phyloP scores from a whole-genome alignment of 2,113 vertebrate genomes.

The Solea solea region DNA sequence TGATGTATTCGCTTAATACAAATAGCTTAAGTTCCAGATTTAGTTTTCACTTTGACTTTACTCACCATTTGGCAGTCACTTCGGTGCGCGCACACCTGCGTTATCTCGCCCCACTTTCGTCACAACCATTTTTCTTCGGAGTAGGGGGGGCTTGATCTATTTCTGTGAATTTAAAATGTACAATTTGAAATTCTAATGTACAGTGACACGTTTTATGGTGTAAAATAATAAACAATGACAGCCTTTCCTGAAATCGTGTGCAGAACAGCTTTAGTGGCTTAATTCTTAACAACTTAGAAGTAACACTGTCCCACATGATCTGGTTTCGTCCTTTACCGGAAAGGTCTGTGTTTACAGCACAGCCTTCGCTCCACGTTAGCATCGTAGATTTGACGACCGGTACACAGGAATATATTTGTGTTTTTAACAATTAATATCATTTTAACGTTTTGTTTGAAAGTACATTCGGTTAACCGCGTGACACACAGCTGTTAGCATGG shows the following conservation, averaged over 20 bases:
- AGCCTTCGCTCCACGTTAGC: conserved; percentile 53
- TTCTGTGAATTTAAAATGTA: not conserved
- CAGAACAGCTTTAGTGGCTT: not conserved
- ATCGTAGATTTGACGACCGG: not conserved
- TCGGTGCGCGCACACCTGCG: conserved; percentile 17
- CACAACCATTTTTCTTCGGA: conserved; percentile 49
- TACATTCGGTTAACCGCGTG: not conserved
- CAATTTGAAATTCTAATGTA: not conserved
- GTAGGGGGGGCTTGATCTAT: not conserved
- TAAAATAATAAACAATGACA: not conserved
- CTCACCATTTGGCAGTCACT: not conserved
- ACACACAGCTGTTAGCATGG: not conserved
- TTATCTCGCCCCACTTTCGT: conserved; percentile 65
- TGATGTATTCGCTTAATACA: too few relatives aligned
- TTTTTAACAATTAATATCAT: not conserved
- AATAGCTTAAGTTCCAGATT: too few relatives aligned
- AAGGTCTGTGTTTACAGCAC: conserved; percentile 75
- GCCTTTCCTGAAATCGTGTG: not conserved
- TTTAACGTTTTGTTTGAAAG: not conserved
- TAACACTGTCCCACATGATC: accelerated
- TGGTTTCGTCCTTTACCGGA: conserved; percentile 73
- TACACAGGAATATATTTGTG: accelerated
- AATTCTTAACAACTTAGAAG: not conserved
- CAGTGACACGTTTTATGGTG: not conserved
- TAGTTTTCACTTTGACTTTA: too few relatives aligned